These are phyloP conservation scores for Limenitis camilla DNA, from an alignment of 2,888 invertebrate species.

Conservation along the genomic window DNA sequence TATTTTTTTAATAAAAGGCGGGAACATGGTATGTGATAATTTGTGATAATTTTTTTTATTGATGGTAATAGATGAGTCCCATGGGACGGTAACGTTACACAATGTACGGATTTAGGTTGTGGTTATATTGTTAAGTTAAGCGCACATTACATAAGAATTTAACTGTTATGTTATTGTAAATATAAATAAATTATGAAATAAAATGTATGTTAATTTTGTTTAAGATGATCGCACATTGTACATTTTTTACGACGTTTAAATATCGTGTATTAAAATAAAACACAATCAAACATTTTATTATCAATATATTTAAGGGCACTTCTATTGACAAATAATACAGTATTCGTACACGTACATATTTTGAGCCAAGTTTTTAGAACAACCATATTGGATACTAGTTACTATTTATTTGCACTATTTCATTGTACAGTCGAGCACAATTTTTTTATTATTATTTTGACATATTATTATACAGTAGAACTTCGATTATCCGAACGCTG, in stretches of 20 bases:
- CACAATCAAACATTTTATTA: constrained; percentile 23
- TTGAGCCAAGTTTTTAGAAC: constrained; percentile 52
- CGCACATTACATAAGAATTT: too few species aligned
- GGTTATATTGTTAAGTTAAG: too few species aligned
- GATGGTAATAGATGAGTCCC: neutral
- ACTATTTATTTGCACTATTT: neutral
- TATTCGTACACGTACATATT: constrained; percentile 42
- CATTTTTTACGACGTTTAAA: too few species aligned
- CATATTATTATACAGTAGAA: too few species aligned
- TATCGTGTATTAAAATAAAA: constrained; percentile 22
- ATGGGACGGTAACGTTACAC: too few species aligned
- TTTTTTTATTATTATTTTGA: neutral
- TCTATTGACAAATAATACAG: constrained; percentile 52
- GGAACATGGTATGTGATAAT: too few species aligned
- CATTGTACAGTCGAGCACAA: constrained; percentile 10
- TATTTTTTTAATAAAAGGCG: neutral
- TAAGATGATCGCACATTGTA: too few species aligned
- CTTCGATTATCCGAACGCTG: too few species aligned
- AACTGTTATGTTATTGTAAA: too few species aligned
- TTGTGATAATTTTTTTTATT: neutral
- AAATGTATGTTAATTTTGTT: too few species aligned
- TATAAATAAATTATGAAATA: too few species aligned
- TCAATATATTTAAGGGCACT: constrained; percentile 45
- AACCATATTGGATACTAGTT: constrained; percentile 29
- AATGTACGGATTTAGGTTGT: too few species aligned